Base-by-base conservation (phyloP, 2,888 invertebrate genomes). In the Thecophora atra region DNA sequence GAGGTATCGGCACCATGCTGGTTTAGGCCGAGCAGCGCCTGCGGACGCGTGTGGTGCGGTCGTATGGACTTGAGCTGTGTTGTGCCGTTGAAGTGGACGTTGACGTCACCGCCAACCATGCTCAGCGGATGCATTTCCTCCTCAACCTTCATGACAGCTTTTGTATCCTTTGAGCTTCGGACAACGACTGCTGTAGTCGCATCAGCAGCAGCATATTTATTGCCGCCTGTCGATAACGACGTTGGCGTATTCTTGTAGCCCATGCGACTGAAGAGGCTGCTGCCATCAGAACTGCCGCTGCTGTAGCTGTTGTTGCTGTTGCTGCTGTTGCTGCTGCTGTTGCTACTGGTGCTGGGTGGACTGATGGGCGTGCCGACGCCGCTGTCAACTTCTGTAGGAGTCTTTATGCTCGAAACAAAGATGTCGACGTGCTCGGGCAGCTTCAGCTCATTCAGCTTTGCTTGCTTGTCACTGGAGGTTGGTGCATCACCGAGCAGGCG, bases 61-160 rank as follows among this genome's bases (percentile, higher is more conserved):
- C 91, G 89, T 30, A 94, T 90, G 69, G 91, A 92, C 82, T 94
- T 94, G 73, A 95, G 85, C 82, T 94, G 93, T 0, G 93, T 93
- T 1, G 93, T 93, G 7, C 94, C 94, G 78, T 93, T 93, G 81
- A 92, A 95, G 75, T 91, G 92, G 62, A 94, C 93, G 80, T 91
- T 92, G 0, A 94, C 93, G 81, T 94, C 94, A 11, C 85, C 86
- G 8, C 85, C 86, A 73, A 91, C 91, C 79, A 92, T 91, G 76
- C 94, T 93, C 4, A 95, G 81, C 0, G 95, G 95, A 86, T 94
- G 94, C 65, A 89, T 89, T 47, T 84, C 84, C 54, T 76, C 75
- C 37, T 63, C 52, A 37, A 63, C 30, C 19, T 70, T 30, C 13
- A 30, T 24, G 42, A 19, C 30, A 65, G 72, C 73, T 70, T 72